These are phyloP conservation scores for Lutjanus argentimaculatus DNA, from an alignment of 2,797 vertebrate species.

Conservation along the genomic window DNA sequence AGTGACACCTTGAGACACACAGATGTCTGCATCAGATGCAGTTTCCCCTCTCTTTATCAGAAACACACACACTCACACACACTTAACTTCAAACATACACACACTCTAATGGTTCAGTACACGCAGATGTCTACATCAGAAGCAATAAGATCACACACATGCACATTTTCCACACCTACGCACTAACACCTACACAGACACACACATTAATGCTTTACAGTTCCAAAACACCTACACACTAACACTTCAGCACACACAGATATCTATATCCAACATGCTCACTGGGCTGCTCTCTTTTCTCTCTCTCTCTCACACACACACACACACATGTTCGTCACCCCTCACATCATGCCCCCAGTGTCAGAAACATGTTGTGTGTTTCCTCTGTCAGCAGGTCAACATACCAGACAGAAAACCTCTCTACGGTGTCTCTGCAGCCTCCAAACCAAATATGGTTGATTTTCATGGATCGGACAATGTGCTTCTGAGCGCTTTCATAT, in stretches of 20 bases:
- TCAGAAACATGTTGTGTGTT: slow-evolving; percentile 51
- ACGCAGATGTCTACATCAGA: slow-evolving; percentile 18
- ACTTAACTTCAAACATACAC: background rate
- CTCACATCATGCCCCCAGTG: slow-evolving; percentile 32
- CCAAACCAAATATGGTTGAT: slow-evolving; percentile 37
- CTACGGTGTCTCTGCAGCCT: slow-evolving; percentile 18
- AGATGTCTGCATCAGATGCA: slow-evolving; percentile 39
- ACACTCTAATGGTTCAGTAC: too few species aligned
- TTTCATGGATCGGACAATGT: slow-evolving; percentile 2
- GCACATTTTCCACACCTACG: background rate
- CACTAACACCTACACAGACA: background rate
- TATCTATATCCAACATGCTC: background rate
- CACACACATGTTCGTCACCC: slow-evolving; percentile 8
- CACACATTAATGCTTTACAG: slow-evolving; percentile 2
- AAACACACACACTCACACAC: background rate
- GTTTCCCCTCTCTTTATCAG: background rate
- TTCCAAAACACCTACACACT: slow-evolving; percentile 6
- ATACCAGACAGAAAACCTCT: slow-evolving; percentile 42
- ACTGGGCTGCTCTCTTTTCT: background rate
- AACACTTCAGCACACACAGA: slow-evolving; percentile 10
- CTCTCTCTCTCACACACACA: background rate
- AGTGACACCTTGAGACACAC: slow-evolving; percentile 43
- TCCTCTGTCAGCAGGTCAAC: slow-evolving; percentile 56
- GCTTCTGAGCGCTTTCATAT: slow-evolving; percentile 1
- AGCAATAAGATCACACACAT: background rate